A percentile compares a stretch with the other conserved stretches of the same genome.
Evolutionary conservation across 2,888 invertebrate species (phyloP).

Genomic region (Cerceris rybyensis): DNA sequence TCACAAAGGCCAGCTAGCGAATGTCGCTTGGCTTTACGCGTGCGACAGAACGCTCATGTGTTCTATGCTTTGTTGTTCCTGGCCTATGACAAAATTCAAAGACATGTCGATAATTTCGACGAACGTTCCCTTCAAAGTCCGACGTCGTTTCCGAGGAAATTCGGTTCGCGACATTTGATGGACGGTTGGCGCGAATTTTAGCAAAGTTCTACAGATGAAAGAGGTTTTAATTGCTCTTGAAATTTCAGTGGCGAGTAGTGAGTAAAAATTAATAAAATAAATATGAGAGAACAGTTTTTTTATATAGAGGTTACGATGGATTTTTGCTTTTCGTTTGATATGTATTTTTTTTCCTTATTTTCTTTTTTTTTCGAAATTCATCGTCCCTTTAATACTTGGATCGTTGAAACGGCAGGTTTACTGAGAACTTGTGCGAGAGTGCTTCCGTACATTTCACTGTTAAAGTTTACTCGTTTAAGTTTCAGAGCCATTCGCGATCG

Average conservation of each 20-base stretch:
- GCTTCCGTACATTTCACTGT: background rate
- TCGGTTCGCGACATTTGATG: too few relatives aligned
- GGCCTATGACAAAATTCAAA: constrained; percentile 22
- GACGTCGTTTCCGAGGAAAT: background rate
- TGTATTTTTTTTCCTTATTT: background rate
- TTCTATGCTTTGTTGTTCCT: background rate
- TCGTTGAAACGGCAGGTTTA: background rate
- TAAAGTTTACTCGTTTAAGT: constrained; percentile 4
- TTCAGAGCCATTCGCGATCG: background rate
- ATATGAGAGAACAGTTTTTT: background rate
- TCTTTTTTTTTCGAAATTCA: background rate
- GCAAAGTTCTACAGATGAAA: too few relatives aligned
- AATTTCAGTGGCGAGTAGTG: too few relatives aligned
- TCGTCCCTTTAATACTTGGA: background rate
- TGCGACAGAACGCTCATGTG: constrained; percentile 24
- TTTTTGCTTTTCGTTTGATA: too few relatives aligned
- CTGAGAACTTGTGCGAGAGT: background rate
- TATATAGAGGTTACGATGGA: background rate
- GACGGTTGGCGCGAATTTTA: too few relatives aligned
- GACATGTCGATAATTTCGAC: constrained; percentile 34
- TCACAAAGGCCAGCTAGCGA: constrained; percentile 19
- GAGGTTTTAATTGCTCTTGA: too few relatives aligned
- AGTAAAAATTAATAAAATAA: background rate
- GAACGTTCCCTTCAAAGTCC: background rate
- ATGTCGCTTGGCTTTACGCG: constrained; percentile 12